A percentile compares a stretch with the other conserved stretches of the same genome.
Evolutionary conservation across 2,888 invertebrate genomes (phyloP).

Genomic region (Calephelis perditalis): DNA sequence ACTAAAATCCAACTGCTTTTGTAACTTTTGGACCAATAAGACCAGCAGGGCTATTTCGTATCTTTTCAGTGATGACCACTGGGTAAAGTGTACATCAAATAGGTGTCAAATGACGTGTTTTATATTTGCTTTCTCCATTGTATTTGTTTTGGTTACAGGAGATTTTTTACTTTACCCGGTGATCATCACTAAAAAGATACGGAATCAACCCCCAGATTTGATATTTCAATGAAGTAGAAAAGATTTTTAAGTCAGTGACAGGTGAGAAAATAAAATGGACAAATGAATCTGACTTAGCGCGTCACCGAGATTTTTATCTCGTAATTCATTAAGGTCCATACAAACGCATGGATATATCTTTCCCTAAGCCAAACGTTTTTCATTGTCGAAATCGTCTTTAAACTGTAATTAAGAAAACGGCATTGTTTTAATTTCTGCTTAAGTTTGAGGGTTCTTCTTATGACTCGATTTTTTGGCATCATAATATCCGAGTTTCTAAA

Average conservation of each 20-base stretch:
- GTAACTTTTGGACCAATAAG: too few species aligned
- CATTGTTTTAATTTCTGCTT: conserved; percentile 7
- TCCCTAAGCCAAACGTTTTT: conserved; percentile 39
- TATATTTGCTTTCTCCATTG: too few species aligned
- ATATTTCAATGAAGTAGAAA: too few species aligned
- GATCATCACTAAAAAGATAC: background rate
- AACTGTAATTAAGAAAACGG: conserved; percentile 29
- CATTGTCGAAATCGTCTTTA: conserved; percentile 31
- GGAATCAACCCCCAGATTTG: too few species aligned
- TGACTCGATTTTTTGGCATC: background rate
- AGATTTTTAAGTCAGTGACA: background rate
- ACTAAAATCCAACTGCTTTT: too few species aligned
- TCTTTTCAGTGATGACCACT: too few species aligned
- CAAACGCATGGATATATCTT: conserved; percentile 37
- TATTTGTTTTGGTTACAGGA: too few species aligned
- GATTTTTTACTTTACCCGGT: too few species aligned
- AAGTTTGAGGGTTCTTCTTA: background rate
- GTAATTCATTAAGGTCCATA: conserved; percentile 11
- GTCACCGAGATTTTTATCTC: conserved; percentile 5
- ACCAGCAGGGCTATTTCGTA: too few species aligned
- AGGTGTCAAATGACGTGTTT: too few species aligned
- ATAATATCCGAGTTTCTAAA: too few species aligned
- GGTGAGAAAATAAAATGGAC: background rate
- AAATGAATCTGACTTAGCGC: conserved; percentile 4
- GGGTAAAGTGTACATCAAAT: too few species aligned